Conservation (phyloP, 2,888 invertebrate species). For the Ametastegia equiseti region DNA sequence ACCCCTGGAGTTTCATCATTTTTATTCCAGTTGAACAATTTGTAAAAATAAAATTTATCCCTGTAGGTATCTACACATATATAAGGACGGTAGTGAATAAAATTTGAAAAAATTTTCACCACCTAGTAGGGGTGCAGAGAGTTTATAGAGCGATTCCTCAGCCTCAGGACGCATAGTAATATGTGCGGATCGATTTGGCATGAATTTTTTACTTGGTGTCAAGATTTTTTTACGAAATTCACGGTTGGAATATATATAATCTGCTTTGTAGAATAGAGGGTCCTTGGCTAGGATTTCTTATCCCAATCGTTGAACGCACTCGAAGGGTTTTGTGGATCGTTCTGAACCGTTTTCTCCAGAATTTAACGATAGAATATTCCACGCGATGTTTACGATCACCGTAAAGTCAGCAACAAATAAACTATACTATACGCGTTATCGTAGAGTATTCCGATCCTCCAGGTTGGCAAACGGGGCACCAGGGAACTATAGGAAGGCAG, state of each 20-base stretch:
- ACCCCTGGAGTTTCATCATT: too few species aligned
- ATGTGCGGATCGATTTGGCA: not conserved
- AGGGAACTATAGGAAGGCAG: not conserved
- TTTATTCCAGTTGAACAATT: too few species aligned
- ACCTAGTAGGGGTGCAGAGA: not conserved
- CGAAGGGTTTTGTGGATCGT: not conserved
- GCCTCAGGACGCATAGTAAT: not conserved
- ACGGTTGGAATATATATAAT: too few species aligned
- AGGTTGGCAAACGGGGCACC: not conserved
- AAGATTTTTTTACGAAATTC: not conserved
- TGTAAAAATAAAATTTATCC: too few species aligned
- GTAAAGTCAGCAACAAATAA: slow-evolving; percentile 33
- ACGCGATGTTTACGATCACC: slow-evolving; percentile 6
- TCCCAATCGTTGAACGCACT: not conserved
- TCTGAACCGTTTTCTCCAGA: not conserved
- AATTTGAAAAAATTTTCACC: not conserved
- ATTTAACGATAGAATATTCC: slow-evolving; percentile 9
- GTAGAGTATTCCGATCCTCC: not conserved
- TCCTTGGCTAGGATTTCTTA: too few species aligned
- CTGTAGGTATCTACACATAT: too few species aligned
- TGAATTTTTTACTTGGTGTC: not conserved
- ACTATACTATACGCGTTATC: slow-evolving; percentile 27
- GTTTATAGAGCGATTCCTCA: not conserved
- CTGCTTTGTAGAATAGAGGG: too few species aligned
- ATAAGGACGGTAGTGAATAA: too few species aligned